A percentile compares a stretch with the other conserved stretches of the same genome.
phyloP scores from a whole-genome alignment of 2,888 invertebrate genomes.

The Linnaemya tessellans region DNA sequence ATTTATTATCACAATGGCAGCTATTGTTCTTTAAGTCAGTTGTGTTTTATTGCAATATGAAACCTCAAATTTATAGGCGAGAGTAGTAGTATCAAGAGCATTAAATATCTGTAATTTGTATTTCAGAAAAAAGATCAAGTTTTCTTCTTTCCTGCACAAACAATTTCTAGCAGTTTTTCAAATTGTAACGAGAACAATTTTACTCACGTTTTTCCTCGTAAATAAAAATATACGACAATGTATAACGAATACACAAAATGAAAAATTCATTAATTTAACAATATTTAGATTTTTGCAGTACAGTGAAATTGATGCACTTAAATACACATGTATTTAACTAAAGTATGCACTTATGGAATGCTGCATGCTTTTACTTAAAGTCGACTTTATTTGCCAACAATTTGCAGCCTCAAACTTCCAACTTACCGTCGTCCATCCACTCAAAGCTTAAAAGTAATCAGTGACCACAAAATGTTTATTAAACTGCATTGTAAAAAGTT shows the following conservation, averaged over 20 bases:
- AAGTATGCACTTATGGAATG: neutral
- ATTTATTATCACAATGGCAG: neutral
- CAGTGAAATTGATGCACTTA: neutral
- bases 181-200: neutral
- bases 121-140: neutral
- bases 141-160: neutral
- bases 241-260: neutral
- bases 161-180: neutral
- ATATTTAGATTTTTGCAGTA: neutral
- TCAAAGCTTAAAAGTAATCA: neutral
- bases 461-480: conserved; percentile 62
- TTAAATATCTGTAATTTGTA: neutral
- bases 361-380: neutral
- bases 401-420: neutral
- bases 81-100: neutral
- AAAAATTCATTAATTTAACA: neutral
- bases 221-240: neutral
- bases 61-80: conserved; percentile 18
- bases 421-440: neutral
- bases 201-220: neutral
- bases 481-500: conserved; percentile 46
- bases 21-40: conserved; percentile 20
- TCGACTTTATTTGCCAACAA: neutral
- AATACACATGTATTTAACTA: neutral
- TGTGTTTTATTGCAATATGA: conserved; percentile 42